phyloP scores from a whole-genome alignment of 2,113 vertebrate species.

The Nestor notabilis region DNA sequence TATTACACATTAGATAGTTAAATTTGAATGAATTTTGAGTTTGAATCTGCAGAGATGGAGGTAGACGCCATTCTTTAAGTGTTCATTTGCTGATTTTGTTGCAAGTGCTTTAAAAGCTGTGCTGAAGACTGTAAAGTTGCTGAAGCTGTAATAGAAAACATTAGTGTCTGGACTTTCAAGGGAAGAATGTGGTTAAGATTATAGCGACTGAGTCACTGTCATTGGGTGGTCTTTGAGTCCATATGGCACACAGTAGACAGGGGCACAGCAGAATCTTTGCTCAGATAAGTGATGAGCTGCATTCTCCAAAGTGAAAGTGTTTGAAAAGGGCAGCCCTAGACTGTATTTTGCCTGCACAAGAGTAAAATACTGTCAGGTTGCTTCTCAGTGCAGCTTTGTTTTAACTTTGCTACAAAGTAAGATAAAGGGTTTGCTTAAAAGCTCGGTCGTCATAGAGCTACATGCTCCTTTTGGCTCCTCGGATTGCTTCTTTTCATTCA shows the following conservation, averaged over 20 bases:
- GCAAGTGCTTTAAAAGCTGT: neutral
- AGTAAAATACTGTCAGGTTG: neutral
- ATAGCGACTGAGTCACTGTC: neutral
- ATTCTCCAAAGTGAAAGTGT: fast-evolving
- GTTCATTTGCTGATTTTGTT: neutral
- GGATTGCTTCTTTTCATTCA: neutral
- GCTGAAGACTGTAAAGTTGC: neutral
- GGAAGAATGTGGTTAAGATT: slow-evolving; percentile 44
- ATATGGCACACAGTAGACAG: neutral
- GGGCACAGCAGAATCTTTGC: neutral
- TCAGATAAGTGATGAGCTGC: neutral
- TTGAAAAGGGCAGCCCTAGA: neutral
- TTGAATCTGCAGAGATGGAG: neutral
- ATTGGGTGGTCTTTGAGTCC: slow-evolving; percentile 32
- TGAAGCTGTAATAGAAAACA: slow-evolving; percentile 38
- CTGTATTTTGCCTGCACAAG: fast-evolving
- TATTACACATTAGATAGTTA: neutral
- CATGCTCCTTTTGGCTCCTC: neutral
- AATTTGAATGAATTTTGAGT: neutral
- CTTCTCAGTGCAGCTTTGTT: neutral
- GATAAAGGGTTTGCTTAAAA: neutral
- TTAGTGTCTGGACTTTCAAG: neutral
- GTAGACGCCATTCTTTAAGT: neutral
- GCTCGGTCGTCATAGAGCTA: fast-evolving
- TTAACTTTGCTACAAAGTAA: neutral